phyloP scores from a whole-genome alignment of 37 sponge, comb jelly and placozoan genomes.

The Amphimedon queenslandica region DNA sequence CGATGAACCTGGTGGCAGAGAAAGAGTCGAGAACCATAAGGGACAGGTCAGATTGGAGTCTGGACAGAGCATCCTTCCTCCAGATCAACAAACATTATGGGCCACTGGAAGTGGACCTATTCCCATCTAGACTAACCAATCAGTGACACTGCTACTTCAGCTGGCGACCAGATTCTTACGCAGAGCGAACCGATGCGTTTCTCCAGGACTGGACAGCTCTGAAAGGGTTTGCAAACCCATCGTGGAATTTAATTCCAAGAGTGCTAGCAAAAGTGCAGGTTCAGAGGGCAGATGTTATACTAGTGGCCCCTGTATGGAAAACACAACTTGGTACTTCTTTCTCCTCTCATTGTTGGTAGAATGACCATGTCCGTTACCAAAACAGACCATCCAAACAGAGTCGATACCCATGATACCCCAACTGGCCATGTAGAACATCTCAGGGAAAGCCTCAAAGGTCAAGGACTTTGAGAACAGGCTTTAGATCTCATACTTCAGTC shows the following conservation, averaged over 20 bases:
- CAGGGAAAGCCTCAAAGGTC: slow-evolving; percentile 10
- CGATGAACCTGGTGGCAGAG: slow-evolving; percentile 24
- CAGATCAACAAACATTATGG: not conserved
- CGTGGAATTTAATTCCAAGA: too few species aligned
- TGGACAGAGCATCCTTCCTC: not conserved
- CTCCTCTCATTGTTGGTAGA: not conserved
- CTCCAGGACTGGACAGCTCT: not conserved
- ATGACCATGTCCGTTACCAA: not conserved
- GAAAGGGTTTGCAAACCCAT: slow-evolving; percentile 3
- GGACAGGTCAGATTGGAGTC: slow-evolving; percentile 25
- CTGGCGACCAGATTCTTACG: slow-evolving; percentile 12
- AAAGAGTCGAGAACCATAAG: slow-evolving; percentile 26
- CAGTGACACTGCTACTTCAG: too few species aligned
- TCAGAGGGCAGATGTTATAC: not conserved
- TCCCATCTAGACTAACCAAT: not conserved
- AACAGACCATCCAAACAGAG: not conserved
- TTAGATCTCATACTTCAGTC: slow-evolving; percentile 16
- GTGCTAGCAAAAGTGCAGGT: not conserved
- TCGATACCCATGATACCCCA: not conserved
- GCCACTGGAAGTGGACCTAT: too few species aligned
- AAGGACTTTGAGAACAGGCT: slow-evolving; percentile 14
- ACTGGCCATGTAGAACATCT: slow-evolving; percentile 33
- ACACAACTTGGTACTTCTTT: not conserved
- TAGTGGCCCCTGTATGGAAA: too few species aligned
- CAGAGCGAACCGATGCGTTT: slow-evolving; percentile 3